phyloP scores from a whole-genome alignment of 2,888 invertebrate species.

The Chaitophorus viminalis region DNA sequence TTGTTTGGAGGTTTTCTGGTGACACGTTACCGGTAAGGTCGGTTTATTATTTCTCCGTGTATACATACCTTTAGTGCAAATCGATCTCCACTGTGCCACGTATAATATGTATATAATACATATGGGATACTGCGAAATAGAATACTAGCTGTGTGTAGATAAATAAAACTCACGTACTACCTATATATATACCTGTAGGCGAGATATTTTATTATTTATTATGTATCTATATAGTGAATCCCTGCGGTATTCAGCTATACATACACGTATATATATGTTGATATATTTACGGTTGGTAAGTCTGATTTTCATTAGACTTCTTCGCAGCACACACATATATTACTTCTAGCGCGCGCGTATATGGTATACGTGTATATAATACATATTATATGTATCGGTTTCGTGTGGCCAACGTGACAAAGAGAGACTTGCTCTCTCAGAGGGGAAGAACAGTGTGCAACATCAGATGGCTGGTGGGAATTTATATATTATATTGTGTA shows the following conservation, averaged over 20 bases:
- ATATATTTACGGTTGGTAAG: background rate
- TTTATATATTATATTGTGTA: background rate
- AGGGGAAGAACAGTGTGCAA: conserved; percentile 41
- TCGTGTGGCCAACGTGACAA: conserved; percentile 38
- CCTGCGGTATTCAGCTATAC: background rate
- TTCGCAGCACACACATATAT: background rate
- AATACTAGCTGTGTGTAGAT: background rate
- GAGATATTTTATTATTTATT: background rate
- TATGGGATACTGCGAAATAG: background rate
- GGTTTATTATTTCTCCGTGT: no score
- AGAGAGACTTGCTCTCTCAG: conserved; percentile 5
- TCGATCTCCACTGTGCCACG: no score
- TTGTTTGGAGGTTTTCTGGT: no score
- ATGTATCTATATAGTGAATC: background rate
- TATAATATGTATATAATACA: no score
- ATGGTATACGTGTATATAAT: background rate
- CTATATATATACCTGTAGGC: background rate
- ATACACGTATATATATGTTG: background rate
- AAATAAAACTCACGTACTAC: background rate
- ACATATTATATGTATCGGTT: conserved; percentile 35
- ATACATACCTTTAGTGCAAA: no score
- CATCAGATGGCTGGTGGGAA: background rate
- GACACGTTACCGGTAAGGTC: no score
- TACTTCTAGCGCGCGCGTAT: background rate
- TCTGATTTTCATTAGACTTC: conserved; percentile 1